Conservation (phyloP, 2,888 invertebrate genomes). For the Drosophila flavopinicola region DNA sequence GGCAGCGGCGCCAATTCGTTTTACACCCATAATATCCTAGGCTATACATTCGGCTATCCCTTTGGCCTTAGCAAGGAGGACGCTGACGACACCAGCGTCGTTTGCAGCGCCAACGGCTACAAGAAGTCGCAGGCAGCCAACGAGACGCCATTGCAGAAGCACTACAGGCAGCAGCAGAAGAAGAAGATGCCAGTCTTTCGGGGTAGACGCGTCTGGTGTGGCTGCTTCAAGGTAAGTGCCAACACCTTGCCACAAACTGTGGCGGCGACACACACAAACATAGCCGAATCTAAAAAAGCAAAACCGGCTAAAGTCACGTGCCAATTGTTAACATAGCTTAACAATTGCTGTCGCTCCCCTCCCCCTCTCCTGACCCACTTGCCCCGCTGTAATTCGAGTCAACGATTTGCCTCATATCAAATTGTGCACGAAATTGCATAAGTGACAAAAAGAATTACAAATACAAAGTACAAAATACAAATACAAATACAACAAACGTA, state of each 20-base stretch:
- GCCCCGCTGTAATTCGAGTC: conserved; percentile 37
- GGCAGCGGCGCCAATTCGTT: conserved; percentile 75
- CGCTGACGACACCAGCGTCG: conserved; percentile 12
- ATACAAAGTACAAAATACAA: neutral
- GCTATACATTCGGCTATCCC: conserved; percentile 81
- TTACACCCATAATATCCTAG: conserved; percentile 84
- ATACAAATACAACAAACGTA: neutral
- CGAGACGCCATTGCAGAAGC: conserved; percentile 84
- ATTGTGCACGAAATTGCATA: conserved; percentile 62
- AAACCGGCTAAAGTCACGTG: conserved; percentile 41
- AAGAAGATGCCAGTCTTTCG: conserved; percentile 88
- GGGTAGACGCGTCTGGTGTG: conserved; percentile 89
- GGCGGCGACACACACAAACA: neutral
- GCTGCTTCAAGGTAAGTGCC: conserved; percentile 91
- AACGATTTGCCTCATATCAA: conserved; percentile 43
- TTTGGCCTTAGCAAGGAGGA: conserved; percentile 72
- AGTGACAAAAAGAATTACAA: conserved; percentile 9
- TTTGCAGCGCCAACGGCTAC: conserved; percentile 16
- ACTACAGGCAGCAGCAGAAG: conserved; percentile 84
- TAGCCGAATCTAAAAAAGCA: neutral
- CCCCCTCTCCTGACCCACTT: conserved; percentile 25
- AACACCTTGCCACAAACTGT: conserved; percentile 20
- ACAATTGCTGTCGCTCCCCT: neutral
- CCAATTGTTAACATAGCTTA: conserved; percentile 32
- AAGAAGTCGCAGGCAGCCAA: conserved; percentile 48